Evolutionary conservation across 2,888 invertebrate species (phyloP), one percentile per base, ranked within the genome.

Genomic region (Melieria omissa): DNA sequence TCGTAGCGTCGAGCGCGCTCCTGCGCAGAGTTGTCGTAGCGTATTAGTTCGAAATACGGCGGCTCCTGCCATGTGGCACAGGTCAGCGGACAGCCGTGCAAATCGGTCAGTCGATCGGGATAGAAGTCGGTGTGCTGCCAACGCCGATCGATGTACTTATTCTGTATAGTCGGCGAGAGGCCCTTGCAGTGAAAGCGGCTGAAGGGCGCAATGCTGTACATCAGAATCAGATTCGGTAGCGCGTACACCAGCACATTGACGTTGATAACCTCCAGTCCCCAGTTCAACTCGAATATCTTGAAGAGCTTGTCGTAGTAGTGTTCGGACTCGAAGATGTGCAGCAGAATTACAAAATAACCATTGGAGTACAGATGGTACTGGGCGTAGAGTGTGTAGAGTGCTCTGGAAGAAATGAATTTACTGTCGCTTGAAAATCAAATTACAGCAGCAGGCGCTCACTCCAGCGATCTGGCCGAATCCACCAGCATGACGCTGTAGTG

Each of bases 11-110:
- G 29, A 29, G 2, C 29, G 29, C 29, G 29, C 10, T 6, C 42
- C 8, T 16, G 44, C 14, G 52, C 10, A n/a, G n/a, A 49, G 16
- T 9, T 7, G 16, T 65, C 14, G 10, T 8, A 41, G 1, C n/a
- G 14, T 4, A 70, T 55, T 1, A 78, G 49, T 47, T 64, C 57
- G 5, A 81, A 73, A 71, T 80, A 82, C 1, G 81, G 81, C 63
- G 76, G 65, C 42, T 77, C 76, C 44, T 78, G 72, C 80, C 80
- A 80, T 4, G 79, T 79, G 10, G 77, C 81, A 65, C 80, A 79
- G 9, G 74, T 62, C 14, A 85, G 9, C 0, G 83, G 79, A 52
- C 85, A 85, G 0, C 82, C 82, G 9, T 83, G 65, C 1, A 85
- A 65, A 63, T 84, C 78, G 3, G 1, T 10, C 10, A 81, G 5